Percentiles rank a stretch among this genome's conserved stretches.
These are phyloP conservation scores for Thyatira batis DNA, from an alignment of 2,888 invertebrate species.

Conservation along the genomic window DNA sequence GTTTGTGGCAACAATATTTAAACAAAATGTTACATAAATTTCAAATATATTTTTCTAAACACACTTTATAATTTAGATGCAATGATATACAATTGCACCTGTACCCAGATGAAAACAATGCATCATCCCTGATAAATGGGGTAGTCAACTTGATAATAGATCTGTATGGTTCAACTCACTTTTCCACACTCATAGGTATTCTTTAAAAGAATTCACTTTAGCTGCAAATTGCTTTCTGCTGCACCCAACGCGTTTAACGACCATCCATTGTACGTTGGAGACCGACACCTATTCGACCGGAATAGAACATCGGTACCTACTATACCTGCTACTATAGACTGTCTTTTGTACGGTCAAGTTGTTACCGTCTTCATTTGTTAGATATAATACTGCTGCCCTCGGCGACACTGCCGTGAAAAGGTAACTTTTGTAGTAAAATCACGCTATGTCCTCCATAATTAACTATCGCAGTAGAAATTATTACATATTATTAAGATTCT, in stretches of 20 bases:
- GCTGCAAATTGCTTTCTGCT: slow-evolving; percentile 46
- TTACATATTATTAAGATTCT: no score
- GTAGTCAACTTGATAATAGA: background rate
- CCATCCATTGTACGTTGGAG: slow-evolving; percentile 36
- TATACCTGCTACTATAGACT: background rate
- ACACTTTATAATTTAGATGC: background rate
- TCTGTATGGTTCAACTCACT: background rate
- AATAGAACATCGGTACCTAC: background rate
- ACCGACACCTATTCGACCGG: background rate
- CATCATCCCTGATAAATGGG: background rate
- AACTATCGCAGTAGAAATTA: no score
- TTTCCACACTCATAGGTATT: slow-evolving; percentile 8
- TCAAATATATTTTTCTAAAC: no score
- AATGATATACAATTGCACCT: no score
- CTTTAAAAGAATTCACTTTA: slow-evolving; percentile 40
- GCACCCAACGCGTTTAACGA: slow-evolving; percentile 48
- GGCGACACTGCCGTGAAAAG: no score
- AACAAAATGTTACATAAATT: no score
- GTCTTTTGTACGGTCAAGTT: background rate
- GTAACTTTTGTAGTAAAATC: no score
- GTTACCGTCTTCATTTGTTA: no score
- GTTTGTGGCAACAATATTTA: no score
- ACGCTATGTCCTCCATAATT: no score
- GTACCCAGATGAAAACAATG: background rate
- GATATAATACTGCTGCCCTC: no score